phyloP scores from a whole-genome alignment of 1,140 invertebrate genomes.

The Orius insidiosus region DNA sequence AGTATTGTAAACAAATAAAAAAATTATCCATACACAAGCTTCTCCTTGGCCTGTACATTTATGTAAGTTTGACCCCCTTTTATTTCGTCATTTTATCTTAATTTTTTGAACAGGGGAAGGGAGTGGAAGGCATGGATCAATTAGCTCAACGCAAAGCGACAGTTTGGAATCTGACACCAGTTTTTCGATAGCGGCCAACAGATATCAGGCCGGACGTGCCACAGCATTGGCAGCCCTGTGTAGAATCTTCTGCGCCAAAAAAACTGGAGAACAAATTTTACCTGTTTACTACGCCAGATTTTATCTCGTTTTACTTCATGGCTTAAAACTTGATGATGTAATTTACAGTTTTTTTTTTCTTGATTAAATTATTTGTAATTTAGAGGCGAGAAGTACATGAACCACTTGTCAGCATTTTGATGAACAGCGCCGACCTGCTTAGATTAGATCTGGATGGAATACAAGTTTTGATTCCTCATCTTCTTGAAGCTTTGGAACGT shows the following conservation, averaged over 20 bases:
- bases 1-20: not conserved
- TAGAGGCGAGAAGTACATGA: conserved; percentile 44
- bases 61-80: conserved; percentile 13
- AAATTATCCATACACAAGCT: not conserved
- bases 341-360: conserved; percentile 1
- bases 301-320: conserved; percentile 79
- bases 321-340: conserved; percentile 49
- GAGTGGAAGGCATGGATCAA: conserved; percentile 8
- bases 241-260: conserved; percentile 90
- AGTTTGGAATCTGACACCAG: conserved; percentile 6
- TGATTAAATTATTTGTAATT: not conserved
- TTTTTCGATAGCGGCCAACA: not conserved
- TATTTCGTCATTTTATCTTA: not conserved
- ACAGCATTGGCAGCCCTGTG: conserved; percentile 90
- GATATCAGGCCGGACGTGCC: conserved; percentile 69
- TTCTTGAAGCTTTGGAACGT: conserved; percentile 74
- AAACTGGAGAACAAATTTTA: conserved; percentile 86
- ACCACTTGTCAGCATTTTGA: conserved; percentile 57
- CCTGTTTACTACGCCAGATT: conserved; percentile 88
- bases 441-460: conserved; percentile 86
- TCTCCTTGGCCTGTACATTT: conserved; percentile 13
- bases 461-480: conserved; percentile 72
- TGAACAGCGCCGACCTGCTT: conserved; percentile 64
- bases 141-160: conserved; percentile 8
- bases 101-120: conserved; percentile 16